Conservation (phyloP, 2,888 invertebrate species). For the Zeuzera pyrina region DNA sequence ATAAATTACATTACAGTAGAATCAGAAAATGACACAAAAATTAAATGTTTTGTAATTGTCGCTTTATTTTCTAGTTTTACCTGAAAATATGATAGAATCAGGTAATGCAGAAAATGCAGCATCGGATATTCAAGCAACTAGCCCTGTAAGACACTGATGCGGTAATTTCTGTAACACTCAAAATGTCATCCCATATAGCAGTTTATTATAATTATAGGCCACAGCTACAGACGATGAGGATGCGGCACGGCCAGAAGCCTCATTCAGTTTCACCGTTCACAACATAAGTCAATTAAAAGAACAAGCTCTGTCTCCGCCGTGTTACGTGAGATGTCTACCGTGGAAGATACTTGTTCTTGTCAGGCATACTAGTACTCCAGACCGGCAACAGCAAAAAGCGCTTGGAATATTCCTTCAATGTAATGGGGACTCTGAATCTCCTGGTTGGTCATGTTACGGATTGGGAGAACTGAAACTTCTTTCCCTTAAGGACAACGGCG, state of each 20-base stretch:
- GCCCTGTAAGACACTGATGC: slow-evolving; percentile 21
- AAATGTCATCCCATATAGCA: background rate
- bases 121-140: slow-evolving; percentile 27
- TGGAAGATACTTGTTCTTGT: slow-evolving; percentile 99
- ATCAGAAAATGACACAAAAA: background rate
- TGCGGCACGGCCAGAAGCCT: slow-evolving; percentile 93
- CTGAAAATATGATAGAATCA: slow-evolving; percentile 49
- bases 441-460: slow-evolving; percentile 98
- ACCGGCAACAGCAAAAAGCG: slow-evolving; percentile 79
- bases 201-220: slow-evolving; percentile 35
- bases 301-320: slow-evolving; percentile 88
- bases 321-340: slow-evolving; percentile 94
- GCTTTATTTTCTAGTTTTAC: slow-evolving; percentile 20
- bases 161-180: background rate
- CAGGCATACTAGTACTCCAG: slow-evolving; percentile 80
- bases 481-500: slow-evolving; percentile 85
- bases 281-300: slow-evolving; percentile 91
- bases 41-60: background rate
- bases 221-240: slow-evolving; percentile 76
- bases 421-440: slow-evolving; percentile 96
- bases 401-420: slow-evolving; percentile 93
- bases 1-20: background rate
- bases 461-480: slow-evolving; percentile 93
- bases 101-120: slow-evolving; percentile 44
- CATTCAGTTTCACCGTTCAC: slow-evolving; percentile 88